phyloP scores from a whole-genome alignment of 2,113 vertebrate species.

The Leucoraja erinaceus region DNA sequence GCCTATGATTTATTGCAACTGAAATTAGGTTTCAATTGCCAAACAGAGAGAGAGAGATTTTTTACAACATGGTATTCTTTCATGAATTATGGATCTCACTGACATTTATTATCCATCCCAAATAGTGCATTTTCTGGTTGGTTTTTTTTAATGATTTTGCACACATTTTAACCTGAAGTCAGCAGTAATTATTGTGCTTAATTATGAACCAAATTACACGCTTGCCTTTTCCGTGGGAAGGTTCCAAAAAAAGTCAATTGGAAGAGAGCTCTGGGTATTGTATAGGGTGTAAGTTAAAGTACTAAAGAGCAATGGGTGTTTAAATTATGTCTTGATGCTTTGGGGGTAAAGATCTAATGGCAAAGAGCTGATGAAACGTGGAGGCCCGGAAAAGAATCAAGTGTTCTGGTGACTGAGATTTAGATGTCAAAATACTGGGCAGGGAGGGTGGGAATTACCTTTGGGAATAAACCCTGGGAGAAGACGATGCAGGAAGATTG shows the following conservation, averaged over 20 bases:
- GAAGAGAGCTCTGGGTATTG: neutral
- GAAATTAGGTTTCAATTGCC: neutral
- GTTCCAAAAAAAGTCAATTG: neutral
- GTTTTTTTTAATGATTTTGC: neutral
- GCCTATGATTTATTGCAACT: neutral
- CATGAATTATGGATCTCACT: too few species aligned
- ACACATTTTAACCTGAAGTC: neutral
- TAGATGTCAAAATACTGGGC: neutral
- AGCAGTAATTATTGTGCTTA: neutral
- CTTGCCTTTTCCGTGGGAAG: neutral
- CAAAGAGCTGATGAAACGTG: neutral
- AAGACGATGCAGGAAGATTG: neutral
- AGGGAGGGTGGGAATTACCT: neutral
- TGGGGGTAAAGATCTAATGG: neutral
- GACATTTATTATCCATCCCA: too few species aligned
- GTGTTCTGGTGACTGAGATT: neutral
- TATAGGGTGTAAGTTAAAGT: neutral
- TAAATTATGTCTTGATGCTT: too few species aligned
- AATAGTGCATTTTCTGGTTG: neutral
- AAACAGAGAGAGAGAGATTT: neutral
- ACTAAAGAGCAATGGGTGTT: neutral
- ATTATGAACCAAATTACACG: neutral
- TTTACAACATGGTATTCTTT: too few species aligned
- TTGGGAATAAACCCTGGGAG: neutral
- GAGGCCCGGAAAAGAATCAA: neutral